phyloP scores from a whole-genome alignment of 2,888 invertebrate genomes.

The Sminthurinus aureus region DNA sequence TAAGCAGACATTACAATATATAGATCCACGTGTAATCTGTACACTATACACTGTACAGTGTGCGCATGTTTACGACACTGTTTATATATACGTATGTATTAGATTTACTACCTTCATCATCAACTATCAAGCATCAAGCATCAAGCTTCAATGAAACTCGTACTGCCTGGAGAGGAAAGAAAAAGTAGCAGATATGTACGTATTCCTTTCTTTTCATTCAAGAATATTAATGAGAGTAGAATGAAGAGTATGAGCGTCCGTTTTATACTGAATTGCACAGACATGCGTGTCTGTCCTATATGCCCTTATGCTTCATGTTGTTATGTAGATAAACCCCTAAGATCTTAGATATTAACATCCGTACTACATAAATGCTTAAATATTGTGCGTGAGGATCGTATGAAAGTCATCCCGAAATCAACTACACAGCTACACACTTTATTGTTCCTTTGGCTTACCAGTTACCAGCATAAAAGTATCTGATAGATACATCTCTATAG shows the following conservation, averaged over 20 bases:
- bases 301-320: no score
- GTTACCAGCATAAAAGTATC: no score
- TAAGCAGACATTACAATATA: background rate
- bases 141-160: background rate
- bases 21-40: background rate
- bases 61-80: no score
- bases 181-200: background rate
- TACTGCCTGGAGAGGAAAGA: background rate
- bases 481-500: no score
- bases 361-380: no score
- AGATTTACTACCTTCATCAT: no score
- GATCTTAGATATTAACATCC: no score
- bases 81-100: no score
- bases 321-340: no score
- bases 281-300: no score
- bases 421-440: slow-evolving; percentile 12
- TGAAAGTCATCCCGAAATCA: background rate
- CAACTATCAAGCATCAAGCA: background rate
- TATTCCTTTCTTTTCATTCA: background rate
- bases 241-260: background rate
- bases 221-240: background rate
- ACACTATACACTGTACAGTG: background rate
- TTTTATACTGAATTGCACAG: no score
- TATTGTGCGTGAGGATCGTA: background rate
- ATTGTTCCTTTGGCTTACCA: no score